These are phyloP conservation scores for Phycodurus eques DNA, from an alignment of 2,113 vertebrate species.

Conservation along the genomic window DNA sequence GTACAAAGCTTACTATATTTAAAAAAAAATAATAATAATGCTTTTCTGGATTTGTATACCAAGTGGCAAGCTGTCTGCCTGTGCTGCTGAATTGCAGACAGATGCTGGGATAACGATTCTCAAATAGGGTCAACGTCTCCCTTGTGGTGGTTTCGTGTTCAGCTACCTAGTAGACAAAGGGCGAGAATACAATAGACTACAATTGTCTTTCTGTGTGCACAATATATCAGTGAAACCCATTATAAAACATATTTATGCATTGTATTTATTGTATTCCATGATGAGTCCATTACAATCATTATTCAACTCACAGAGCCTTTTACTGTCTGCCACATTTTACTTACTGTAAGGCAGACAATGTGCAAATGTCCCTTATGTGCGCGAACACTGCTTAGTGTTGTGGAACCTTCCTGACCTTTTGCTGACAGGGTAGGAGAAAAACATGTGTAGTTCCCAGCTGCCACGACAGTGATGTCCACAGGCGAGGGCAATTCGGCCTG, in stretches of 20 bases:
- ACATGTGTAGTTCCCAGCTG: conserved; percentile 65
- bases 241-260: conserved; percentile 1
- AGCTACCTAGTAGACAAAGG: conserved; percentile 25
- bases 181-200: neutral
- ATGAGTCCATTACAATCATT: conserved; percentile 9
- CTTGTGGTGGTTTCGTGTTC: conserved; percentile 58
- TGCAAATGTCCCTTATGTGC: conserved; percentile 13
- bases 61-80: conserved; percentile 54
- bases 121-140: conserved; percentile 69
- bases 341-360: conserved; percentile 1
- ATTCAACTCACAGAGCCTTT: conserved; percentile 16
- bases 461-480: conserved; percentile 55
- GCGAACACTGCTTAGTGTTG: conserved; percentile 32
- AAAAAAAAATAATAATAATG: conserved; percentile 25
- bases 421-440: conserved; percentile 55
- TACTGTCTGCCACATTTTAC: neutral
- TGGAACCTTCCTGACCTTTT: conserved; percentile 64
- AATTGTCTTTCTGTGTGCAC: neutral
- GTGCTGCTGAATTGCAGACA: conserved; percentile 53
- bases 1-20: neutral
- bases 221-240: conserved; percentile 15
- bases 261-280: neutral
- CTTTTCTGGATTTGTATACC: conserved; percentile 37
- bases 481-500: conserved; percentile 53
- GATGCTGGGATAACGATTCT: conserved; percentile 54